These are phyloP conservation scores for Sus cebifrons DNA, from an alignment of 2,797 vertebrate species.

Conservation along the genomic window DNA sequence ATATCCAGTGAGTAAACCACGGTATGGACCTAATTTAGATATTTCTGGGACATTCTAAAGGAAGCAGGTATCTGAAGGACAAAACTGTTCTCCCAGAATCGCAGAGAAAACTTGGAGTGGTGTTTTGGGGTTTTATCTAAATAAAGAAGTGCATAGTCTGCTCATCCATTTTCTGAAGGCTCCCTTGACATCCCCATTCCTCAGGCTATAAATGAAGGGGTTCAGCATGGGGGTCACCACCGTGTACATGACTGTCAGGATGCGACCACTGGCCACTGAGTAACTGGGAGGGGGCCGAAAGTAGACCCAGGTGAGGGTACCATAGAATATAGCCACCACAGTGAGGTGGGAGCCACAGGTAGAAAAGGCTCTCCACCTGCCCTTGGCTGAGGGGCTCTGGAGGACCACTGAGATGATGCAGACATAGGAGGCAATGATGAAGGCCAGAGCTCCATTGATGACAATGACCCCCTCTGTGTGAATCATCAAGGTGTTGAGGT, in stretches of 20 bases:
- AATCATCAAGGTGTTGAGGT: slow-evolving; percentile 77
- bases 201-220: slow-evolving; percentile 66
- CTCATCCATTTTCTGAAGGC: slow-evolving; percentile 75
- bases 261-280: neutral
- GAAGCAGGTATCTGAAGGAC: neutral
- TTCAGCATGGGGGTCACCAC: slow-evolving; percentile 43
- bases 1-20: slow-evolving; percentile 21
- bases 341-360: slow-evolving; percentile 34
- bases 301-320: slow-evolving; percentile 59
- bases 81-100: neutral
- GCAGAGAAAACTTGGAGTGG: slow-evolving; percentile 1
- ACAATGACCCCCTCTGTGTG: slow-evolving; percentile 70
- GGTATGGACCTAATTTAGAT: neutral
- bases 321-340: slow-evolving; percentile 73
- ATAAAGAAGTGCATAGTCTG: slow-evolving; percentile 10
- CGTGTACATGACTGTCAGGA: slow-evolving; percentile 47
- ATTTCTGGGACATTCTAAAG: slow-evolving; percentile 28
- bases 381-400: slow-evolving; percentile 23
- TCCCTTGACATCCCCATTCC: slow-evolving; percentile 60
- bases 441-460: slow-evolving; percentile 60
- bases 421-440: slow-evolving; percentile 69
- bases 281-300: slow-evolving; percentile 66
- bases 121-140: slow-evolving; percentile 44
- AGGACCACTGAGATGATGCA: slow-evolving; percentile 66
- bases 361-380: slow-evolving; percentile 70